These are phyloP conservation scores for Ceriagrion tenellum DNA, from an alignment of 2,888 invertebrate genomes.

Conservation along the genomic window DNA sequence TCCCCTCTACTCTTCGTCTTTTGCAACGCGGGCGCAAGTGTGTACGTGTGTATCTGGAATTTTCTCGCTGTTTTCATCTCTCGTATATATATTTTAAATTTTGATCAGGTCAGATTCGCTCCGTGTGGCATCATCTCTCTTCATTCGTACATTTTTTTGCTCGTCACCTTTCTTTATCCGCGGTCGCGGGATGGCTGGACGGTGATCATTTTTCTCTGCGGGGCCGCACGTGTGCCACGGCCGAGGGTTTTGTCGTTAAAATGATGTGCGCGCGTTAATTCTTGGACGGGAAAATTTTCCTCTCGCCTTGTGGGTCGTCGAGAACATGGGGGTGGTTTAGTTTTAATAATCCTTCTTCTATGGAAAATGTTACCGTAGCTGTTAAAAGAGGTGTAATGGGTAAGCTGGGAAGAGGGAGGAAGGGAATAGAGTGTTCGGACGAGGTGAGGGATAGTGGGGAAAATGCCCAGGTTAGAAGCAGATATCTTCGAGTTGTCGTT, in stretches of 20 bases:
- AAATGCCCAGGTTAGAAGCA: no score
- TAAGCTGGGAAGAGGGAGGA: no score
- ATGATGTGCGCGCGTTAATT: not conserved
- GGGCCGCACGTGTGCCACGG: not conserved
- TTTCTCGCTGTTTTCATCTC: constrained; percentile 12
- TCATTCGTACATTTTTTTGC: constrained; percentile 34
- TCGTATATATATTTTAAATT: not conserved
- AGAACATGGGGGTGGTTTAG: no score
- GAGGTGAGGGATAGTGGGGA: no score
- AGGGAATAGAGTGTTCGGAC: no score
- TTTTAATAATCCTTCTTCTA: no score
- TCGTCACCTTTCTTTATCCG: not conserved
- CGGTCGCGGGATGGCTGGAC: not conserved
- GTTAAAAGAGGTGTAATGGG: no score
- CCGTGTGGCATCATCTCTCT: not conserved
- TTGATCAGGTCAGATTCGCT: constrained; percentile 43
- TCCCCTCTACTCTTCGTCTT: not conserved
- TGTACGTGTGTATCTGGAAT: not conserved
- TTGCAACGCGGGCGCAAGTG: not conserved
- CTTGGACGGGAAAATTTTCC: not conserved
- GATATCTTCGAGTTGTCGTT: no score
- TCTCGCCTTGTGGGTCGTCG: not conserved
- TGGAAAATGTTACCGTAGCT: no score
- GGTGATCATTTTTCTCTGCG: not conserved
- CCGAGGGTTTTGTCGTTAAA: not conserved